Base-by-base conservation (phyloP, 2,797 vertebrate species). In the Alcedo atthis region DNA sequence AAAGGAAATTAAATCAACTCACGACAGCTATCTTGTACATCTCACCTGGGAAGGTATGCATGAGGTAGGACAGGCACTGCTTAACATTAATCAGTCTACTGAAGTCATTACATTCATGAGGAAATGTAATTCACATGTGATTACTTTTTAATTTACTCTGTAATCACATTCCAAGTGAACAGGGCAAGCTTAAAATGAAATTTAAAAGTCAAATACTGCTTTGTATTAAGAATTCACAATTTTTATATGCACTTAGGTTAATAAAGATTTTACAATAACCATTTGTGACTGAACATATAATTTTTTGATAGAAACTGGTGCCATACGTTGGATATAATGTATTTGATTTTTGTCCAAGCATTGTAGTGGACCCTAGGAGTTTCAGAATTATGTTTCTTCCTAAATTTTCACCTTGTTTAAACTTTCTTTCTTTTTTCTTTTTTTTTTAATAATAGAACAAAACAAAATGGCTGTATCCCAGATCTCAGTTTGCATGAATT, bases 121-220 rank as follows among this genome's bases (percentile, higher is more conserved):
- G 96, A 98, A 98, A 97, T 98, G 98, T 98, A 98, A 98, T 98
- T 98, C 98, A 98, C 98, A 96, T 96, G 98, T 98, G 98, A 98
- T 98, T 98, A 98, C 97, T 97, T 98, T 98, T 98, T 98, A 98
- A 98, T 98, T 98, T 98, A 98, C 98, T 97, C 97, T 97, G 97
- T 98, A 98, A 98, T 98, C 98, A 98, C 98, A 98, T 98, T 98
- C 98, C 96, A 96, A 98, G 97, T 97, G 98, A 98, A 98, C 97
- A 93, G 97, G 98, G 97, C 97, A 97, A 97, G 96, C 97, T 97
- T 98, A 98, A 98, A 98, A 98, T 99, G 98, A 97, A 98, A 99
- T 99, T 98, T 98, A 98, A 98, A 98, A 98, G 98, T 98, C 98
- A 98, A 98, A 99, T 99, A 97, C 90, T 97, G 94, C 97, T 97